Conservation (phyloP, 2,113 vertebrate species). For the Platycercus adscitus region DNA sequence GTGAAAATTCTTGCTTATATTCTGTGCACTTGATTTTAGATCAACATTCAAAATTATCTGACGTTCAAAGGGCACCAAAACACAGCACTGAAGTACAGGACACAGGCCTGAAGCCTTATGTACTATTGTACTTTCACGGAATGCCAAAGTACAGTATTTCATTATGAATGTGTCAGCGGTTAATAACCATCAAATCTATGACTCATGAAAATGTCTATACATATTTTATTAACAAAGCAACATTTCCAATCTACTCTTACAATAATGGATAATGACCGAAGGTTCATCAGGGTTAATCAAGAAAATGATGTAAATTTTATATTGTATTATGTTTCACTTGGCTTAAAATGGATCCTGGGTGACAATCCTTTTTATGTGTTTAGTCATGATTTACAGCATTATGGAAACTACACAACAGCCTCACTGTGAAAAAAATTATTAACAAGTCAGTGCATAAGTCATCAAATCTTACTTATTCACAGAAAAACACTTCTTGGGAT, state of each 20-base stretch:
- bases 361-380: constrained; percentile 46
- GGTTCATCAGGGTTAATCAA: constrained; percentile 72
- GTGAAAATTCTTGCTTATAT: not conserved
- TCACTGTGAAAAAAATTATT: constrained; percentile 16
- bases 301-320: constrained; percentile 71
- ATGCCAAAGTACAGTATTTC: constrained; percentile 50
- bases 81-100: not conserved
- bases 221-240: constrained; percentile 71
- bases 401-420: constrained; percentile 20
- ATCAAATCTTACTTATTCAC: constrained; percentile 17
- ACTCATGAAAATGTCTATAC: constrained; percentile 62
- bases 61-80: not conserved
- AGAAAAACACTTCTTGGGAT: constrained; percentile 22
- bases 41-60: constrained; percentile 2
- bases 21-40: constrained; percentile 1
- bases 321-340: constrained; percentile 51
- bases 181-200: constrained; percentile 67
- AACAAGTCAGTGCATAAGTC: constrained; percentile 32
- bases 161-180: constrained; percentile 65
- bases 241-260: constrained; percentile 67
- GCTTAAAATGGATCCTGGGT: constrained; percentile 57
- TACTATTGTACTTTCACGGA: not conserved
- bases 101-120: not conserved
- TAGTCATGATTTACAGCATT: constrained; percentile 60
- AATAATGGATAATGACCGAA: constrained; percentile 66